phyloP scores from a whole-genome alignment of 2,888 invertebrate species.

The Caenorhabditis parvicauda region DNA sequence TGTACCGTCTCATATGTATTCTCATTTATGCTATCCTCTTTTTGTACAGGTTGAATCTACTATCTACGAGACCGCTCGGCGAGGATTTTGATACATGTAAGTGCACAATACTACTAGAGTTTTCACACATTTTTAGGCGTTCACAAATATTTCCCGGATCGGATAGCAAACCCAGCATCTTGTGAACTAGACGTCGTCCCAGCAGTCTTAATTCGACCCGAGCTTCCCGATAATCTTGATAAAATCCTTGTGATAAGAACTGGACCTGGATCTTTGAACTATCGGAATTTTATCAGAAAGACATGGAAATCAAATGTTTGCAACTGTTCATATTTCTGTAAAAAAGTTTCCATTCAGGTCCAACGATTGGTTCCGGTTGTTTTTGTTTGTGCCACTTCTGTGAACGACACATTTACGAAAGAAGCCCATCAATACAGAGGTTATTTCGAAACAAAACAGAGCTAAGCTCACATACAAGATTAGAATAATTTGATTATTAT shows the following conservation, averaged over 20 bases:
- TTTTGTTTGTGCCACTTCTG: slow-evolving; percentile 38
- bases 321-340: no score
- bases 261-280: slow-evolving; percentile 48
- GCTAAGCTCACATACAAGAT: not conserved
- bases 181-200: slow-evolving; percentile 34
- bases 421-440: slow-evolving; percentile 35
- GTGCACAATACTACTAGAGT: not conserved
- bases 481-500: not conserved
- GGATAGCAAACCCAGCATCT: slow-evolving; percentile 14
- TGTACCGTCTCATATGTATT: slow-evolving; percentile 53
- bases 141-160: slow-evolving; percentile 24
- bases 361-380: slow-evolving; percentile 39
- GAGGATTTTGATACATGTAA: slow-evolving; percentile 45
- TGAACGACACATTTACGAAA: slow-evolving; percentile 20
- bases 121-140: slow-evolving; percentile 13
- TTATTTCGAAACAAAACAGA: no score
- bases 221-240: slow-evolving; percentile 22
- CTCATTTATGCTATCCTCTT: slow-evolving; percentile 58
- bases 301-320: slow-evolving; percentile 56
- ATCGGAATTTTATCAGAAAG: slow-evolving; percentile 49
- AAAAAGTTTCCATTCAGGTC: slow-evolving; percentile 26
- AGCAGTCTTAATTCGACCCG: slow-evolving; percentile 29
- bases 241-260: slow-evolving; percentile 45
- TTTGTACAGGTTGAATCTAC: slow-evolving; percentile 59
- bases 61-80: slow-evolving; percentile 48